Conservation (phyloP, 2,888 invertebrate genomes). For the Euclidia mi region DNA sequence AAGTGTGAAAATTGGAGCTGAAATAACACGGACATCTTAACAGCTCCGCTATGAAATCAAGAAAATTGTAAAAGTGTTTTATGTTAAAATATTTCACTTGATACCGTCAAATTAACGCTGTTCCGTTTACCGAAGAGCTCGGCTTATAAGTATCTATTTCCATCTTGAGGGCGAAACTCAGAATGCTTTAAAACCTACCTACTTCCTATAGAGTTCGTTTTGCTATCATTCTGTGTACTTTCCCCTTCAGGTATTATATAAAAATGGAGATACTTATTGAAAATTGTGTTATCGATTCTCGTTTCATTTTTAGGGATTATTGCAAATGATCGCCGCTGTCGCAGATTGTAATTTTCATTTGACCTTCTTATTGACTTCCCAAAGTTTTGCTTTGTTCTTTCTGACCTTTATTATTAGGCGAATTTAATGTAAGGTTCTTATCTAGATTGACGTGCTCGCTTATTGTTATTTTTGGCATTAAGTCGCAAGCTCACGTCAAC, state of each 20-base stretch:
- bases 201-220: conserved; percentile 1
- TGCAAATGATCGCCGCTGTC: conserved; percentile 7
- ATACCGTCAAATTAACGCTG: conserved; percentile 28
- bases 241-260: conserved; percentile 2
- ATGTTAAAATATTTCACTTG: conserved; percentile 22
- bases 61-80: conserved; percentile 17
- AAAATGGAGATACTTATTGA: conserved; percentile 9
- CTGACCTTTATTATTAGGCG: background rate
- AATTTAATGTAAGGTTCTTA: background rate
- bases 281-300: conserved; percentile 3
- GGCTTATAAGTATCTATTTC: conserved; percentile 39
- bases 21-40: background rate
- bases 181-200: conserved; percentile 18
- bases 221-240: conserved; percentile 4
- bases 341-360: background rate
- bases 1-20: conserved; percentile 1
- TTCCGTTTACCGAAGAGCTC: conserved; percentile 33
- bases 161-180: conserved; percentile 22
- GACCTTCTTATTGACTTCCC: background rate
- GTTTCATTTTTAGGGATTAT: conserved; percentile 9
- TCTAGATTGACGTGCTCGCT: background rate
- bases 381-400: background rate
- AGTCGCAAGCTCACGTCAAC: background rate
- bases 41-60: background rate
- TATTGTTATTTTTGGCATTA: background rate